Evolutionary conservation across 1,140 invertebrate genomes (phyloP).

Genomic region (Drosophila sp.): DNA sequence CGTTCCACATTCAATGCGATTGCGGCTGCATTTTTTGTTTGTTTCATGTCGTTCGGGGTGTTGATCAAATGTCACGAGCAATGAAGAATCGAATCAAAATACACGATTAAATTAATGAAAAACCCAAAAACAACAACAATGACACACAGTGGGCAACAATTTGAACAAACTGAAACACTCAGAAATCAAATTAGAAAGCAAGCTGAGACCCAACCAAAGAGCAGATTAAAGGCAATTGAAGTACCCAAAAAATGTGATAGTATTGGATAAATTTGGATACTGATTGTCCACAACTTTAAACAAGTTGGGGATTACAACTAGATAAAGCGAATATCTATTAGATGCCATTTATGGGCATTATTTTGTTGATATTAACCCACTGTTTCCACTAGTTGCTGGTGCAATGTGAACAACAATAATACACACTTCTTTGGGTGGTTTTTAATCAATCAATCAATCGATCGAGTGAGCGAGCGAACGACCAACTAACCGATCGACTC

Average conservation of each 20-base stretch:
- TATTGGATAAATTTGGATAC: no score
- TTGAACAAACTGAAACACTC: background rate
- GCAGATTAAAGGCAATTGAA: no score
- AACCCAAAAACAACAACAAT: constrained; percentile 24
- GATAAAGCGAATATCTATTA: background rate
- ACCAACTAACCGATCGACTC: background rate
- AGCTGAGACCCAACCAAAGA: no score
- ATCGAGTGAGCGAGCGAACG: background rate
- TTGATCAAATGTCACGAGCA: constrained; percentile 67
- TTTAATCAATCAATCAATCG: constrained; percentile 7
- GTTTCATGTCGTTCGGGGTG: background rate
- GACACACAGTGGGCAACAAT: constrained; percentile 8
- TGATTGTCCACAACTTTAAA: no score
- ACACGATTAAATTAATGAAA: constrained; percentile 69
- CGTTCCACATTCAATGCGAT: constrained; percentile 36
- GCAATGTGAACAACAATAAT: background rate
- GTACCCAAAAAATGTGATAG: no score
- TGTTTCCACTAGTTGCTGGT: background rate
- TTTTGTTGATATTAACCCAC: background rate
- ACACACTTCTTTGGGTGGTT: background rate
- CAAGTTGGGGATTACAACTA: no score
- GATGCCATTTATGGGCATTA: background rate
- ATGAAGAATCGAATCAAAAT: constrained; percentile 48
- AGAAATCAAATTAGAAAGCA: no score
- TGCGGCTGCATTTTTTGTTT: constrained; percentile 4